A percentile compares a stretch with the other conserved stretches of the same genome.
phyloP scores from a whole-genome alignment of 2,888 invertebrate genomes.

The Drosophila pullipes region DNA sequence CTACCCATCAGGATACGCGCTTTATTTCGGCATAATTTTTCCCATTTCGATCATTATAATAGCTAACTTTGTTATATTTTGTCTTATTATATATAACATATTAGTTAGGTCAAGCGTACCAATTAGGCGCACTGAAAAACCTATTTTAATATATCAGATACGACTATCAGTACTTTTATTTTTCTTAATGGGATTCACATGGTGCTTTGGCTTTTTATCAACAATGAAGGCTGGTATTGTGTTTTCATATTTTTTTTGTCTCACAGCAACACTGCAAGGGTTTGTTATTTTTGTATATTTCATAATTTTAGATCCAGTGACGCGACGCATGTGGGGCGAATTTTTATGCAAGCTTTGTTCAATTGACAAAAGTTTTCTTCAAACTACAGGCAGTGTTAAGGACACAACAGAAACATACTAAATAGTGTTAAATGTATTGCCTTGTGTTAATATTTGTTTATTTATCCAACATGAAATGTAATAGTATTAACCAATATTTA shows the following conservation, averaged over 20 bases:
- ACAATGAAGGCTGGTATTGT: slow-evolving; percentile 86
- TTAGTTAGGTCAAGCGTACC: slow-evolving; percentile 86
- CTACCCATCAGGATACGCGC: slow-evolving; percentile 86
- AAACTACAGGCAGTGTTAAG: slow-evolving; percentile 53
- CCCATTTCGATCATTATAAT: slow-evolving; percentile 87
- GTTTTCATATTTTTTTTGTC: slow-evolving; percentile 88
- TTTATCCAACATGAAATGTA: neutral
- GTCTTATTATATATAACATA: slow-evolving; percentile 87
- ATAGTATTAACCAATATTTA: neutral
- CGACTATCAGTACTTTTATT: slow-evolving; percentile 87
- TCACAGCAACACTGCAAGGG: slow-evolving; percentile 88
- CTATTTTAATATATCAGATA: slow-evolving; percentile 85
- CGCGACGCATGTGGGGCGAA: slow-evolving; percentile 86
- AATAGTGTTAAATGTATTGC: neutral
- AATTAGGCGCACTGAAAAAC: slow-evolving; percentile 83
- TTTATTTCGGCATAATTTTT: slow-evolving; percentile 86
- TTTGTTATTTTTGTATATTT: slow-evolving; percentile 88
- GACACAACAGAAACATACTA: slow-evolving; percentile 61
- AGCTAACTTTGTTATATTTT: slow-evolving; percentile 87
- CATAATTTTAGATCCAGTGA: slow-evolving; percentile 87
- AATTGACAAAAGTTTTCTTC: slow-evolving; percentile 28
- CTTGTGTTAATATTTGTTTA: neutral
- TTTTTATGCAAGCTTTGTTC: slow-evolving; percentile 50
- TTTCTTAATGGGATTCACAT: slow-evolving; percentile 88
- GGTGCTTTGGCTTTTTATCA: slow-evolving; percentile 88